Evolutionary conservation across 2,888 invertebrate genomes (phyloP).

Genomic region (Euplagia quadripunctaria): DNA sequence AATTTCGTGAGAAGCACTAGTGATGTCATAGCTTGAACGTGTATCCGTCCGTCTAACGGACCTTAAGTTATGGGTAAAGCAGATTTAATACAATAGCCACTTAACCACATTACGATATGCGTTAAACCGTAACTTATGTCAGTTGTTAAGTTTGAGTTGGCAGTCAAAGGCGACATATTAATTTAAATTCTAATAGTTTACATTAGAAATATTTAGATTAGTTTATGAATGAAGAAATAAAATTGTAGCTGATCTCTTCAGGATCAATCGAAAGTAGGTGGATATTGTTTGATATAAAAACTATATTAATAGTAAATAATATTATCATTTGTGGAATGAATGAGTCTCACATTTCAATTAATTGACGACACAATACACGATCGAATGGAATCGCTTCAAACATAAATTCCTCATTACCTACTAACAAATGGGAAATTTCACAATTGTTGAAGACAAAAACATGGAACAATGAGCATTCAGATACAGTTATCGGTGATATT

Average conservation of each 20-base stretch:
- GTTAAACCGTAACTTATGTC: slow-evolving; percentile 32
- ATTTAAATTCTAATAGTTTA: neutral
- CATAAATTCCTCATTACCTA: slow-evolving; percentile 40
- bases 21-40: slow-evolving; percentile 61
- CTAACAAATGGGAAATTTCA: slow-evolving; percentile 47
- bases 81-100: slow-evolving; percentile 47
- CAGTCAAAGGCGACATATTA: neutral
- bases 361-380: slow-evolving; percentile 19
- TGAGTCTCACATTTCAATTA: slow-evolving; percentile 11
- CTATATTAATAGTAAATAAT: neutral
- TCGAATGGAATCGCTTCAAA: slow-evolving; percentile 18
- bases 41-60: slow-evolving; percentile 59
- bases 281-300: neutral
- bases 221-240: neutral
- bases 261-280: neutral
- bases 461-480: slow-evolving; percentile 50
- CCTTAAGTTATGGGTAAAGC: slow-evolving; percentile 41
- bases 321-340: neutral
- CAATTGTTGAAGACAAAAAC: slow-evolving; percentile 50
- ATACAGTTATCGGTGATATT: slow-evolving; percentile 57
- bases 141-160: slow-evolving; percentile 26
- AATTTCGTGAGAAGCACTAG: slow-evolving; percentile 59
- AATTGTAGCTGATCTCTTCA: neutral
- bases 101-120: slow-evolving; percentile 35
- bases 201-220: neutral